Conservation (phyloP, 2,113 vertebrate genomes). For the Phaethon lepturus region DNA sequence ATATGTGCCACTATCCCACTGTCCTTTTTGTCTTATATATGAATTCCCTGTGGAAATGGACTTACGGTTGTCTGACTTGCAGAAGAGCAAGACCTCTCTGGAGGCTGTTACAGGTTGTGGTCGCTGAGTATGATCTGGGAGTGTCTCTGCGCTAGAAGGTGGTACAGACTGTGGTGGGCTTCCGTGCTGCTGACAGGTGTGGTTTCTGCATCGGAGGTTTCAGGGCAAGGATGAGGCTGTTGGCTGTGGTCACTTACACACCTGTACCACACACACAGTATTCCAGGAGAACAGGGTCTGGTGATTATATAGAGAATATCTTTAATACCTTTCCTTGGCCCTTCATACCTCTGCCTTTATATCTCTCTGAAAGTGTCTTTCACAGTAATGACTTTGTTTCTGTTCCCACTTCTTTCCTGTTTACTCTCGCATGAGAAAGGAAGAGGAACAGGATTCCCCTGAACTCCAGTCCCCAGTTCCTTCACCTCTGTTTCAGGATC, state of each 20-base stretch:
- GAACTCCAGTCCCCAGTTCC: not conserved
- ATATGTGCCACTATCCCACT: not conserved
- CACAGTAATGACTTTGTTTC: not conserved
- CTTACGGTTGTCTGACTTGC: not conserved
- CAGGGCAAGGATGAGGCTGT: not conserved
- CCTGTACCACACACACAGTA: not conserved
- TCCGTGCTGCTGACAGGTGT: not conserved
- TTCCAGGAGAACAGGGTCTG: not conserved
- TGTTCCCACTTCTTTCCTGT: not conserved
- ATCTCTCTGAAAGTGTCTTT: not conserved
- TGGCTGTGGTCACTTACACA: accelerated
- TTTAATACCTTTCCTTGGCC: not conserved
- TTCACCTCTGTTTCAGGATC: not conserved
- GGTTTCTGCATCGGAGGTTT: not conserved
- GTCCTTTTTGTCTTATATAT: not conserved
- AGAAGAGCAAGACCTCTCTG: not conserved
- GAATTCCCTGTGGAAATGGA: not conserved
- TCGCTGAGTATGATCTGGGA: not conserved
- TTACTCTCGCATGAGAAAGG: not conserved
- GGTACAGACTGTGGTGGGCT: not conserved
- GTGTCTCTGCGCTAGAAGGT: not conserved
- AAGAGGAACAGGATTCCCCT: not conserved
- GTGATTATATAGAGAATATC: not conserved
- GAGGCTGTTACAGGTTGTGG: not conserved
- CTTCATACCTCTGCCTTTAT: not conserved